These are phyloP conservation scores for Gadopsis bispinosus DNA, from an alignment of 2,797 vertebrate species.

Conservation along the genomic window DNA sequence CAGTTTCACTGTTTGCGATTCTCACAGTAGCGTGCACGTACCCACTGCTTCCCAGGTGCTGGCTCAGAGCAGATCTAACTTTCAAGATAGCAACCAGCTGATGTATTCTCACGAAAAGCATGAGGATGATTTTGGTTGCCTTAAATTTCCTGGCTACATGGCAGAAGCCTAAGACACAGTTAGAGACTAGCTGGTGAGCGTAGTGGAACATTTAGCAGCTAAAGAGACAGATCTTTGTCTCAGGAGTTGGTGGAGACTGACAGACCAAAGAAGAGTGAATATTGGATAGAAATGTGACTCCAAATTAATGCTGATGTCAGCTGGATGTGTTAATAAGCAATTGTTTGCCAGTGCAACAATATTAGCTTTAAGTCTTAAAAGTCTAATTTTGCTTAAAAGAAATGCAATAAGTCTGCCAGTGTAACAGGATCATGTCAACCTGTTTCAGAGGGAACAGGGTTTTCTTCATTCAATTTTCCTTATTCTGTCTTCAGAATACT, in stretches of 20 bases:
- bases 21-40: constrained; percentile 53
- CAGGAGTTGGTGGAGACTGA: neutral
- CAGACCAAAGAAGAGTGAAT: neutral
- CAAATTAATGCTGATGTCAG: neutral
- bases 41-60: constrained; percentile 48
- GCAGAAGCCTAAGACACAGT: neutral
- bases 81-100: constrained; percentile 7
- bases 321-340: neutral
- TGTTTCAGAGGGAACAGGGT: no score
- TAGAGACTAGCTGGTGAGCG: neutral
- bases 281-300: neutral
- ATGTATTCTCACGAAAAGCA: constrained; percentile 25
- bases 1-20: constrained; percentile 65
- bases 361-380: no score
- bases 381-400: no score
- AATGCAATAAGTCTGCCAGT: no score
- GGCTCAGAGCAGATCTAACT: constrained; percentile 18
- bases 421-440: no score
- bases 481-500: neutral
- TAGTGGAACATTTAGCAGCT: neutral
- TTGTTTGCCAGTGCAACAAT: neutral
- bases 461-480: neutral
- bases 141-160: neutral
- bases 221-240: neutral
- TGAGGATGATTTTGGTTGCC: neutral